Percentiles rank a stretch among this genome's conserved stretches.
phyloP scores from a whole-genome alignment of 1,140 invertebrate species.

The Pantala flavescens region DNA sequence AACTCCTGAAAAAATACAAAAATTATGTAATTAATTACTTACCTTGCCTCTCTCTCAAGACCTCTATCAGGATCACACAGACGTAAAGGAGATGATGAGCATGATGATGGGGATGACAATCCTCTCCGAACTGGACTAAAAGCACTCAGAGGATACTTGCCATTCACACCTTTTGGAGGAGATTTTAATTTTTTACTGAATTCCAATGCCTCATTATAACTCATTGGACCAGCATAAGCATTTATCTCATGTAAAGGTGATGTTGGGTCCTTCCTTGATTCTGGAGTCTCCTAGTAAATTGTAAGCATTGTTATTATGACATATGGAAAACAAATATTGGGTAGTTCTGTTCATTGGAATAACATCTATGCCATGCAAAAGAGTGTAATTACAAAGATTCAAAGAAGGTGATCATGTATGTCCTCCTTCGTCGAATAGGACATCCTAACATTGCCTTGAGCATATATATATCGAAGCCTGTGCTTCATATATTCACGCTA shows the following conservation, averaged over 20 bases:
- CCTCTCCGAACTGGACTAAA: background rate
- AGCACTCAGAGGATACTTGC: background rate
- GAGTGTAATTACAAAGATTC: no score
- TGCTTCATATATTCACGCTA: no score
- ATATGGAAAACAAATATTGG: background rate
- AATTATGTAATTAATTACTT: no score
- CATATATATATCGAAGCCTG: no score
- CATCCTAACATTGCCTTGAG: no score
- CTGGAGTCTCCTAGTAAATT: background rate
- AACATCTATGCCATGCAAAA: no score
- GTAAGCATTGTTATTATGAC: background rate
- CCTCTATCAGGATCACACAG: constrained; percentile 72
- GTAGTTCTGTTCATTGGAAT: no score
- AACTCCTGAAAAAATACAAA: no score
- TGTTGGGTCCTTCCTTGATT: background rate
- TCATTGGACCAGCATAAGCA: constrained; percentile 79
- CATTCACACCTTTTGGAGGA: constrained; percentile 42
- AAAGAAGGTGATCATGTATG: no score
- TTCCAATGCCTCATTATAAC: constrained; percentile 51
- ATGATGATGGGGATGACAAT: background rate
- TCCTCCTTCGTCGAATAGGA: no score
- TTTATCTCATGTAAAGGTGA: constrained; percentile 49
- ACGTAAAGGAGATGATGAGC: constrained; percentile 37
- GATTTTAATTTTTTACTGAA: constrained; percentile 75
- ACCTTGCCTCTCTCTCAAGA: constrained; percentile 69